Conservation (phyloP, 2,113 vertebrate species). For the Peucedramus taeniatus region DNA sequence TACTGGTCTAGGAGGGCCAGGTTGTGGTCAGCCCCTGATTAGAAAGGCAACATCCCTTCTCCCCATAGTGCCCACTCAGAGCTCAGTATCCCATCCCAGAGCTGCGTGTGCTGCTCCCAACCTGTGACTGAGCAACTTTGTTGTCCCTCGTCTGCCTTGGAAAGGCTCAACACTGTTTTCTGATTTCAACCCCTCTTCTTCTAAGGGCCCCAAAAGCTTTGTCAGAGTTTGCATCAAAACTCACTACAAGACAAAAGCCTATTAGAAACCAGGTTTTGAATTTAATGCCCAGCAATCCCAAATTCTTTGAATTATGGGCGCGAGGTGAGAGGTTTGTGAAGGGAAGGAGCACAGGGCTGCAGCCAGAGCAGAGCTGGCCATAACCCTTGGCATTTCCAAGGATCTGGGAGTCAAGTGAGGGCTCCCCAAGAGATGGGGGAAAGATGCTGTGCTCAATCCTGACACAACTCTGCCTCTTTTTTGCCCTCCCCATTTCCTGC, state of each 20-base stretch:
- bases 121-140: fast-evolving
- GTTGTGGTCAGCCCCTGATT: not conserved
- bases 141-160: fast-evolving
- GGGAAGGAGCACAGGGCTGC: not conserved
- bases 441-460: not conserved
- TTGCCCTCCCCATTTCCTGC: not conserved
- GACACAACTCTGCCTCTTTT: not conserved
- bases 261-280: not conserved
- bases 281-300: not conserved
- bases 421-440: not conserved
- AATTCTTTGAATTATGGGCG: not conserved
- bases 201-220: not conserved
- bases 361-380: not conserved
- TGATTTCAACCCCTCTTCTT: not conserved
- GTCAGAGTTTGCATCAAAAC: not conserved
- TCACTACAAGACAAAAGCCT: not conserved
- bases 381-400: not conserved
- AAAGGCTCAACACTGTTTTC: not conserved
- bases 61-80: fast-evolving
- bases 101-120: fast-evolving
- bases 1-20: not conserved
- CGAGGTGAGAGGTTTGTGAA: not conserved
- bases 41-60: not conserved
- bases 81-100: not conserved
- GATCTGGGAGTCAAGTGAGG: not conserved